Evolutionary conservation across 2,888 invertebrate species (phyloP).

Genomic region (Agriopis aurantiaria): DNA sequence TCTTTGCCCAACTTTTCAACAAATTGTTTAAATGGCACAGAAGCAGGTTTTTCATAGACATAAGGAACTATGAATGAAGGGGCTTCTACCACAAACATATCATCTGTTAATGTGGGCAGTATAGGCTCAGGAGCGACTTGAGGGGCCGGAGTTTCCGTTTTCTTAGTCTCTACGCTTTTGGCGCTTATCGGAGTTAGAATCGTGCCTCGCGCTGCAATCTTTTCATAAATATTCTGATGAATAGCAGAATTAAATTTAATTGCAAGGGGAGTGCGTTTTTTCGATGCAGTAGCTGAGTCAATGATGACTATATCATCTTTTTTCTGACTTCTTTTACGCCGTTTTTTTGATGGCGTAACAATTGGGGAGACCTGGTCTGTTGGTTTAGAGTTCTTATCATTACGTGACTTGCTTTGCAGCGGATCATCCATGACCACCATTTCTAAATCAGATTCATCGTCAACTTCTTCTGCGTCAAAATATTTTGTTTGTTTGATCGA

Average conservation of each 20-base stretch:
- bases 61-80: constrained; percentile 97
- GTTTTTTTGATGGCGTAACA: constrained; percentile 88
- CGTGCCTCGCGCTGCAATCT: constrained; percentile 74
- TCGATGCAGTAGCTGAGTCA: constrained; percentile 89
- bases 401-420: constrained; percentile 70
- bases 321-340: constrained; percentile 70
- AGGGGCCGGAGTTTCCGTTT: constrained; percentile 50
- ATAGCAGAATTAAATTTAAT: constrained; percentile 55
- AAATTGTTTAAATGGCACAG: constrained; percentile 91
- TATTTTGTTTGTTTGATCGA: constrained; percentile 85
- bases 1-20: constrained; percentile 88
- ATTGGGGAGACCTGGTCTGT: constrained; percentile 68
- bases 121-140: constrained; percentile 73
- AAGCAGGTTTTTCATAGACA: constrained; percentile 95
- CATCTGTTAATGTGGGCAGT: constrained; percentile 94
- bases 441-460: constrained; percentile 88
- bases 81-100: constrained; percentile 97
- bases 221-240: constrained; percentile 86
- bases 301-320: constrained; percentile 93
- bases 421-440: constrained; percentile 88
- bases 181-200: constrained; percentile 72
- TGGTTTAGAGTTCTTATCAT: constrained; percentile 90
- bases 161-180: constrained; percentile 46
- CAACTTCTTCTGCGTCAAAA: constrained; percentile 84
- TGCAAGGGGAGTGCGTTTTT: constrained; percentile 87